phyloP scores from a whole-genome alignment of 2,797 vertebrate genomes.

The Toxotes lorentzi region DNA sequence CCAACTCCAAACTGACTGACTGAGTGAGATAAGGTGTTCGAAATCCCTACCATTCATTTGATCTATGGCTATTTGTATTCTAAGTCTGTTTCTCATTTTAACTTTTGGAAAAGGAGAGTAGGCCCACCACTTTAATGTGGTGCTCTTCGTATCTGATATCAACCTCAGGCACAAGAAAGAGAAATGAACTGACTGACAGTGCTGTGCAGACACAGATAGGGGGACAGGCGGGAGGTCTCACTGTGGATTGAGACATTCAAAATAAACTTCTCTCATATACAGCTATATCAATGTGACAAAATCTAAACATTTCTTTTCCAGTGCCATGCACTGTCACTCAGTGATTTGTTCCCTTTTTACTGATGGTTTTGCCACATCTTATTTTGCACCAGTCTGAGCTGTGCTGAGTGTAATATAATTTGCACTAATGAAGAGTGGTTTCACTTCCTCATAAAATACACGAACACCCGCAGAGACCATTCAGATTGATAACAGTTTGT shows the following conservation, averaged over 20 bases:
- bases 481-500: slow-evolving; percentile 56
- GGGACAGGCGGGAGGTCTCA: slow-evolving; percentile 31
- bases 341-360: slow-evolving; percentile 15
- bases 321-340: background rate
- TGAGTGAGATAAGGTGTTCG: slow-evolving; percentile 76
- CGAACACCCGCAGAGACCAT: slow-evolving; percentile 45
- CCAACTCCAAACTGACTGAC: slow-evolving; percentile 76
- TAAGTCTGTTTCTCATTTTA: slow-evolving; percentile 75
- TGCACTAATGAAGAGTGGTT: slow-evolving; percentile 48
- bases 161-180: slow-evolving; percentile 64
- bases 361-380: slow-evolving; percentile 8
- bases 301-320: slow-evolving; percentile 18
- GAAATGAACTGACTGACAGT: slow-evolving; percentile 61
- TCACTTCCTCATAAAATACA: slow-evolving; percentile 23
- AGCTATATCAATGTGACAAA: slow-evolving; percentile 37
- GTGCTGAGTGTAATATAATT: slow-evolving; percentile 34
- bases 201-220: slow-evolving; percentile 49
- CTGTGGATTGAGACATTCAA: slow-evolving; percentile 56
- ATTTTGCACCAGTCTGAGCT: slow-evolving; percentile 29
- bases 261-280: slow-evolving; percentile 45
- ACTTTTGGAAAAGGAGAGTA: slow-evolving; percentile 69
- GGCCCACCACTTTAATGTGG: slow-evolving; percentile 69
- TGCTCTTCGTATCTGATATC: slow-evolving; percentile 76
- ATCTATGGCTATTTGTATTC: slow-evolving; percentile 81
- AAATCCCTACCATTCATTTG: slow-evolving; percentile 71